Conservation (phyloP, 1,140 invertebrate species). For the Neelides sp. region DNA sequence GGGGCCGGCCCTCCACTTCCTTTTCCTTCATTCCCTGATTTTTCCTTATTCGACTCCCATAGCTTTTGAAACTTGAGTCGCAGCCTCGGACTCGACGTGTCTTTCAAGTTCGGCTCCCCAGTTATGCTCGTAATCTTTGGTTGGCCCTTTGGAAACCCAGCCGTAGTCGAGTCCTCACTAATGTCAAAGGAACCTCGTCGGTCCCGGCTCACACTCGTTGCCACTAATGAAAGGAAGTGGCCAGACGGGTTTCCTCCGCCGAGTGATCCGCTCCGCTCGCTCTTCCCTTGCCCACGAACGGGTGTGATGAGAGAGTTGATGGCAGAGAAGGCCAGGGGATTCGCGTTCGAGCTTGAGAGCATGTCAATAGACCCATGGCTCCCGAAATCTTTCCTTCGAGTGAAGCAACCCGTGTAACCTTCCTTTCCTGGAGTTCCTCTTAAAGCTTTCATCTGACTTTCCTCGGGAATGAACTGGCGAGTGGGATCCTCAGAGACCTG, state of each 20-base stretch:
- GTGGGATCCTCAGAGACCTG: too few species aligned
- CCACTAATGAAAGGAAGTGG: conserved; percentile 18
- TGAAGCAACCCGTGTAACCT: conserved; percentile 24
- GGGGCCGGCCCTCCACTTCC: conserved; percentile 6
- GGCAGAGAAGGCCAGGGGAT: conserved; percentile 20
- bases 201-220: conserved; percentile 41
- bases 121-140: conserved; percentile 34
- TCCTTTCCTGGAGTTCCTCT: neutral
- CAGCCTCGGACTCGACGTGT: conserved; percentile 54
- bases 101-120: conserved; percentile 32
- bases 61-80: conserved; percentile 56
- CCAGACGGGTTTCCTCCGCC: conserved; percentile 38
- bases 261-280: conserved; percentile 42
- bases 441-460: neutral
- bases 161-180: conserved; percentile 30
- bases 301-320: conserved; percentile 43
- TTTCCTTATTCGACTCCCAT: conserved; percentile 44
- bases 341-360: conserved; percentile 36
- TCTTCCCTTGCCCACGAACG: conserved; percentile 64
- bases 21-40: conserved; percentile 13
- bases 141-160: conserved; percentile 31
- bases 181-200: conserved; percentile 47
- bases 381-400: conserved; percentile 44
- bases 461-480: neutral
- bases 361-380: conserved; percentile 56